phyloP scores from a whole-genome alignment of 2,888 invertebrate genomes.

The Erebia aethiops region DNA sequence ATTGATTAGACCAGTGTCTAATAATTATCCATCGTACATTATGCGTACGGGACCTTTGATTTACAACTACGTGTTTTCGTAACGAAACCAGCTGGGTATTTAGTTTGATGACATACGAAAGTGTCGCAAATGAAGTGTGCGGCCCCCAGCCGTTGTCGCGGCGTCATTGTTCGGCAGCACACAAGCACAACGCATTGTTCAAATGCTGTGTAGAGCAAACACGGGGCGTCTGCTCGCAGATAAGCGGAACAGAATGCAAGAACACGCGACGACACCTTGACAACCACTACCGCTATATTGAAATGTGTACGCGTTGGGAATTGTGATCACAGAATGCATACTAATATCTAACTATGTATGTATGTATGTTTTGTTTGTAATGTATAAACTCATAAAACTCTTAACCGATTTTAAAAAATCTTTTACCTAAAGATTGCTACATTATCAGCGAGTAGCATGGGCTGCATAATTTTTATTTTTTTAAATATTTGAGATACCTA shows the following conservation, averaged over 20 bases:
- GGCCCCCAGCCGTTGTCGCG: constrained; percentile 45
- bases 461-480: too few relatives aligned
- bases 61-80: not conserved
- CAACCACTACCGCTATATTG: constrained; percentile 23
- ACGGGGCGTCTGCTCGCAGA: constrained; percentile 57
- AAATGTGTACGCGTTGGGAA: constrained; percentile 23
- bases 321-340: not conserved
- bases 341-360: too few relatives aligned
- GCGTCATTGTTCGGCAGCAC: constrained; percentile 59
- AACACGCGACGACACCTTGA: constrained; percentile 25
- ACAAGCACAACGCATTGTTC: constrained; percentile 54
- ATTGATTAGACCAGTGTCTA: not conserved
- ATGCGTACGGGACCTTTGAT: not conserved
- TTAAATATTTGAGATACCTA: too few relatives aligned
- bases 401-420: too few relatives aligned
- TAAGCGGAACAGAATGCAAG: constrained; percentile 54
- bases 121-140: constrained; percentile 29
- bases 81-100: not conserved
- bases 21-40: too few relatives aligned
- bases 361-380: too few relatives aligned
- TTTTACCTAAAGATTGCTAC: too few relatives aligned
- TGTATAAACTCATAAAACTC: too few relatives aligned
- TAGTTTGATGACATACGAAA: constrained; percentile 11
- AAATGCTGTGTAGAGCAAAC: constrained; percentile 59
- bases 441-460: too few relatives aligned